Conservation (phyloP, 2,888 invertebrate genomes). For the Penaeus monodon region DNA sequence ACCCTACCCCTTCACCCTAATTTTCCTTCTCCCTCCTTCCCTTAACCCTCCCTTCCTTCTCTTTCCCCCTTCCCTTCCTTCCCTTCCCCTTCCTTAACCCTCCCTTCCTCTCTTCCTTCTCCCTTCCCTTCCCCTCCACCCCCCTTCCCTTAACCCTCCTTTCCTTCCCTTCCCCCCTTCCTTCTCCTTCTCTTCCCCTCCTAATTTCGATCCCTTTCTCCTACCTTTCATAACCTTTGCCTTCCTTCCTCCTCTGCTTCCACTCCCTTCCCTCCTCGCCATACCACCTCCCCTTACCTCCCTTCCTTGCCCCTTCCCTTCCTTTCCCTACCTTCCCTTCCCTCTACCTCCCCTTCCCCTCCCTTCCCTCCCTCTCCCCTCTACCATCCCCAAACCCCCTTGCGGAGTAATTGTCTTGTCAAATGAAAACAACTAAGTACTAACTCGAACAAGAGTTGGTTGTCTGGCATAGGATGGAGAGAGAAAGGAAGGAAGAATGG, state of each 20-base stretch:
- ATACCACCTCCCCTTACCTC: background rate
- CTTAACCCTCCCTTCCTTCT: background rate
- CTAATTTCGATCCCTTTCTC: too few species aligned
- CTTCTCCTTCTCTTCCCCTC: too few species aligned
- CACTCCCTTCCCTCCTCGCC: background rate
- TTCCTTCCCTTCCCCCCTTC: too few species aligned
- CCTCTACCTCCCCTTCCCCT: background rate
- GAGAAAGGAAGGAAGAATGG: too few species aligned
- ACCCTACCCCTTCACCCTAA: background rate
- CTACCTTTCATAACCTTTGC: too few species aligned
- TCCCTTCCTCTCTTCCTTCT: background rate
- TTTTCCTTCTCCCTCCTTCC: background rate
- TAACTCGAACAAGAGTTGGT: too few species aligned
- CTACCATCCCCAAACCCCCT: background rate
- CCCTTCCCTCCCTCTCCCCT: background rate
- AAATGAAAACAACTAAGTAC: too few species aligned
- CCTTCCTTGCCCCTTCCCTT: background rate
- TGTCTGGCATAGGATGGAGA: too few species aligned
- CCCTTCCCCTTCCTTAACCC: background rate
- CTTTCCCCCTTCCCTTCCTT: background rate
- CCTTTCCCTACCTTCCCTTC: background rate
- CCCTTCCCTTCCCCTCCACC: background rate
- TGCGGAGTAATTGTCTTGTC: too few species aligned
- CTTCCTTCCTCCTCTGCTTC: too few species aligned
- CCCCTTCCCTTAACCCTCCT: background rate